phyloP scores from a whole-genome alignment of 2,888 invertebrate genomes.

The Phymatocera aterrima region DNA sequence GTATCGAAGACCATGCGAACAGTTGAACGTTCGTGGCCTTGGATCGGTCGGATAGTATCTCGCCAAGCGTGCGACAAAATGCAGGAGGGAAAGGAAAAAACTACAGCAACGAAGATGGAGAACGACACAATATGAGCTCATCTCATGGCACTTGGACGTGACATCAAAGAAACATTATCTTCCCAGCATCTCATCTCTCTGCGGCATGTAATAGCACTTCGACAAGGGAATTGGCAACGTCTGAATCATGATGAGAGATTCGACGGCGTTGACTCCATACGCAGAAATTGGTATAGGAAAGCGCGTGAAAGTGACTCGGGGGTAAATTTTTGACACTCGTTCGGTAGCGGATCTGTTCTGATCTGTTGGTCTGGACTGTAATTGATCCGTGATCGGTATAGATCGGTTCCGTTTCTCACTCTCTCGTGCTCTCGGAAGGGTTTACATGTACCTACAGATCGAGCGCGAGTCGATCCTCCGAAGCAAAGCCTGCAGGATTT shows the following conservation, averaged over 20 bases:
- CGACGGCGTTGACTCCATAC: not conserved
- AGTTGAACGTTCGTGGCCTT: too few species aligned
- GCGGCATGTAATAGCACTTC: too few species aligned
- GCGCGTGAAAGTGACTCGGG: too few species aligned
- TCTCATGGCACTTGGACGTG: not conserved
- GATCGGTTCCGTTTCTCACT: not conserved
- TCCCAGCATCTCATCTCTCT: not conserved
- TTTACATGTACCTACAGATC: not conserved
- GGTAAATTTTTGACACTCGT: too few species aligned
- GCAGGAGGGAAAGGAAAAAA: not conserved
- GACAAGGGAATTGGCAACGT: not conserved
- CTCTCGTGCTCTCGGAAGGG: not conserved
- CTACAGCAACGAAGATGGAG: not conserved
- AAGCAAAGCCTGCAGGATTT: constrained; percentile 13
- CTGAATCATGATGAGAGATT: not conserved
- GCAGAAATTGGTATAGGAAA: too few species aligned
- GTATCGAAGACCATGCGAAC: too few species aligned
- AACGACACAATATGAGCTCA: not conserved
- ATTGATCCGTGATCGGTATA: not conserved
- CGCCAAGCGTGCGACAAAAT: too few species aligned
- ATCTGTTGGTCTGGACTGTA: not conserved
- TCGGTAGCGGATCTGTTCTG: too few species aligned
- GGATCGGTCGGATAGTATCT: too few species aligned
- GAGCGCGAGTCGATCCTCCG: constrained; percentile 15
- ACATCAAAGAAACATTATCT: not conserved